phyloP scores from a whole-genome alignment of 2,113 vertebrate genomes.

The Albula glossodonta region DNA sequence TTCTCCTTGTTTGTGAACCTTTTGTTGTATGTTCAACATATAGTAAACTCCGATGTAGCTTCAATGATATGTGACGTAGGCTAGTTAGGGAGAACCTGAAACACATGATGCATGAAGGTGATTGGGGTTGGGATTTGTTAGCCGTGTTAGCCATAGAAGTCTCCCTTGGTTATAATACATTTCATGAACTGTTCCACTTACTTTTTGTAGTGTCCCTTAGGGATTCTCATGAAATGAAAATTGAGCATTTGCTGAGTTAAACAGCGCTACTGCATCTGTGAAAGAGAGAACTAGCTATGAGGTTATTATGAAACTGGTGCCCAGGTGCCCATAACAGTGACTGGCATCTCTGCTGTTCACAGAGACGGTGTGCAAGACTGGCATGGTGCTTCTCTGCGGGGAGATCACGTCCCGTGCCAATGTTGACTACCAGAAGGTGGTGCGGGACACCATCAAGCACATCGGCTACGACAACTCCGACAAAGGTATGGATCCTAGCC shows the following conservation, averaged over 20 bases:
- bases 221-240: no score
- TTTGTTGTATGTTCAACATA: not conserved
- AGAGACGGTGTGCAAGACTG: constrained; percentile 93
- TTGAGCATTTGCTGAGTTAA: no score
- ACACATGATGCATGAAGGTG: no score
- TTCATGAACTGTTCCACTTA: no score
- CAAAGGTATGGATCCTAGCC: constrained; percentile 67
- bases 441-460: constrained; percentile 81
- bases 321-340: not conserved
- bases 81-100: no score
- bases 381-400: constrained; percentile 90
- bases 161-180: no score
- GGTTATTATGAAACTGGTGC: not conserved
- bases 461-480: constrained; percentile 89
- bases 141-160: no score
- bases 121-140: no score
- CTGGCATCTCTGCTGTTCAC: not conserved
- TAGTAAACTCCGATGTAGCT: not conserved
- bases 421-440: constrained; percentile 88
- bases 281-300: not conserved
- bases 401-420: constrained; percentile 84
- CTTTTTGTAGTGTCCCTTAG: no score
- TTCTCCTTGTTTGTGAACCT: not conserved
- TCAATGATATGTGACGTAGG: no score
- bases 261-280: no score